Evolutionary conservation across 2,888 invertebrate genomes (phyloP).

Genomic region (Drosophila helvetica): DNA sequence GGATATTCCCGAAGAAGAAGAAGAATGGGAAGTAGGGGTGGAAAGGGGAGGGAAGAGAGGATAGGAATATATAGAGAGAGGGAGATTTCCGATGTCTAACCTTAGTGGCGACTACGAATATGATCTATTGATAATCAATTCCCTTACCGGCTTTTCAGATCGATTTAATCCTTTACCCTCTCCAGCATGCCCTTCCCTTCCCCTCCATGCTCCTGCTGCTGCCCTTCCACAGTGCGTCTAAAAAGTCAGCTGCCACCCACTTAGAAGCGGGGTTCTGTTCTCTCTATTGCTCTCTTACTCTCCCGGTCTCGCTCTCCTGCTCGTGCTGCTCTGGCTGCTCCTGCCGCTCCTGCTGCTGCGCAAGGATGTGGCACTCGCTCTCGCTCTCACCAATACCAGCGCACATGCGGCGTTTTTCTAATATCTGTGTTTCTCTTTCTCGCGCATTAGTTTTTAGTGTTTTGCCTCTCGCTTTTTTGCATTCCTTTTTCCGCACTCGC

Average conservation of each 20-base stretch:
- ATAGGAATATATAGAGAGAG: not conserved
- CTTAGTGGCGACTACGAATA: not conserved
- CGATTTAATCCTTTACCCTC: constrained; percentile 8
- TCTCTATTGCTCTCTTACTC: constrained; percentile 23
- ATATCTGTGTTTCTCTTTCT: constrained; percentile 82
- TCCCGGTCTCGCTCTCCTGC: constrained; percentile 34
- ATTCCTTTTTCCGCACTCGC: constrained; percentile 65
- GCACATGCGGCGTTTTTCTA: constrained; percentile 69
- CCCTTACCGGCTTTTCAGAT: constrained; percentile 10
- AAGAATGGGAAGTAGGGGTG: not conserved
- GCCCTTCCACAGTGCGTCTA: constrained; percentile 12
- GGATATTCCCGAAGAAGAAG: not conserved
- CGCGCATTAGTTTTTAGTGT: constrained; percentile 82
- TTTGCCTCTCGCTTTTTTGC: constrained; percentile 82
- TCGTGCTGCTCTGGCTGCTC: constrained; percentile 30
- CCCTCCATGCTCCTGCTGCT: not conserved
- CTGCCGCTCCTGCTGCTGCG: constrained; percentile 51
- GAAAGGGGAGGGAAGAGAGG: not conserved
- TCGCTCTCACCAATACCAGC: constrained; percentile 55
- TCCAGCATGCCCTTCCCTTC: not conserved
- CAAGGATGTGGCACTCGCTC: constrained; percentile 46
- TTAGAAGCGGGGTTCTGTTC: constrained; percentile 5
- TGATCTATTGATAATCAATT: constrained; percentile 8
- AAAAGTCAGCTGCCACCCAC: constrained; percentile 29
- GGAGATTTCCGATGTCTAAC: not conserved